Percentiles rank a stretch among this genome's conserved stretches.
Evolutionary conservation across 2,113 vertebrate species (phyloP).

Genomic region (Nyctibius bracteatus): DNA sequence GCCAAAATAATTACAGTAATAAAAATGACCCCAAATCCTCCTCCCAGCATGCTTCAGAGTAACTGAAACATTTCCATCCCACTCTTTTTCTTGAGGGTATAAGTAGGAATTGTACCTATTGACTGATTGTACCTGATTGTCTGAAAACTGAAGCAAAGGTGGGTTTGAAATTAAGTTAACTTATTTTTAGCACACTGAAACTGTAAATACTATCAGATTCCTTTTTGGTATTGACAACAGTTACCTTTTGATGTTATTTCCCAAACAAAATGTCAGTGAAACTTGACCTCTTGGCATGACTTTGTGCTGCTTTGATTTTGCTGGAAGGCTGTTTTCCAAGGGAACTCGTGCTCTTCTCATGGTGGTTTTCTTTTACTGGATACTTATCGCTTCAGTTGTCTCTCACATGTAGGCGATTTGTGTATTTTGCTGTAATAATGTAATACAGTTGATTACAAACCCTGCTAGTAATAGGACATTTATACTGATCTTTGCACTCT

Average conservation of each 20-base stretch:
- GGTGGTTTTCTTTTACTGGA: neutral
- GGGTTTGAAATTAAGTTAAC: neutral
- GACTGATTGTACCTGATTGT: neutral
- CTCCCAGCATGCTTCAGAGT: neutral
- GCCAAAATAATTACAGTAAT: neutral
- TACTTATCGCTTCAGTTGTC: neutral
- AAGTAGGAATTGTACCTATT: neutral
- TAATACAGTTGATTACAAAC: neutral
- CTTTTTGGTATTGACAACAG: neutral
- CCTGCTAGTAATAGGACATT: neutral
- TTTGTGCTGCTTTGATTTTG: neutral
- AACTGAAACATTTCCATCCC: neutral
- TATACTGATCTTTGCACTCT: neutral
- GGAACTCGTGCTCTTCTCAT: neutral
- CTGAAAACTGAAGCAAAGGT: neutral
- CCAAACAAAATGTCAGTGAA: constrained; percentile 5
- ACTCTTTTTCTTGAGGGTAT: neutral
- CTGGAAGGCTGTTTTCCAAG: neutral
- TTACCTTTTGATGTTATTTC: neutral
- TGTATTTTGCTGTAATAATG: neutral
- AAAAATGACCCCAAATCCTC: neutral
- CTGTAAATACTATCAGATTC: neutral
- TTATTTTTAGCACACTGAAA: neutral
- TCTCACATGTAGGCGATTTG: neutral
- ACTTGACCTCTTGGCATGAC: neutral